Percentiles rank a stretch among this genome's conserved stretches.
These are phyloP conservation scores for Helostoma temminkii DNA, from an alignment of 2,797 vertebrate genomes.

Conservation along the genomic window DNA sequence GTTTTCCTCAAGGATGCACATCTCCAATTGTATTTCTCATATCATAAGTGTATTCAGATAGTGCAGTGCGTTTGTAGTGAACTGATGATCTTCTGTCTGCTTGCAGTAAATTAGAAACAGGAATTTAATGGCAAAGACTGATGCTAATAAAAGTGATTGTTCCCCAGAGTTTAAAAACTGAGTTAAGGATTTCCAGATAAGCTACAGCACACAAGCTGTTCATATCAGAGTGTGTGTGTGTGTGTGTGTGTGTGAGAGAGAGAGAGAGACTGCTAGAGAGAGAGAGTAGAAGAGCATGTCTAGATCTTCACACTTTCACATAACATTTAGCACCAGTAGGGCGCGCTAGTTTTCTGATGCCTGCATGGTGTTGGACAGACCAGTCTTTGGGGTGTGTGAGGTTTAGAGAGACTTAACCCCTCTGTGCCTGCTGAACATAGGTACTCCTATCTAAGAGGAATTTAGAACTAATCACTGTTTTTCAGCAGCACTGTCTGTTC, in stretches of 20 bases:
- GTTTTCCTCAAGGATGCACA: neutral
- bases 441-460: neutral
- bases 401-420: neutral
- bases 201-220: neutral
- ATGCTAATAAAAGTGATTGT: neutral
- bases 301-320: constrained; percentile 10
- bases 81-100: no score
- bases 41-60: no score
- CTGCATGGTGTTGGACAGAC: neutral
- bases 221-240: neutral
- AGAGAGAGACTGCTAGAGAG: neutral
- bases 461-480: neutral
- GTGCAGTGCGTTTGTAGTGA: no score
- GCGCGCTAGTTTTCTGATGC: constrained; percentile 52
- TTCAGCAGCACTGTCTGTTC: neutral
- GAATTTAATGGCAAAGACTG: neutral
- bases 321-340: constrained; percentile 53
- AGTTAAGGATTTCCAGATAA: neutral
- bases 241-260: neutral
- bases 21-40: neutral
- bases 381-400: neutral
- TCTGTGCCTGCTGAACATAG: neutral
- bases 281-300: neutral
- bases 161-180: neutral
- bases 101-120: neutral